A percentile compares a stretch with the other conserved stretches of the same genome.
Conservation (phyloP, 2,888 invertebrate species). For the Gisinianus flammeolus region DNA sequence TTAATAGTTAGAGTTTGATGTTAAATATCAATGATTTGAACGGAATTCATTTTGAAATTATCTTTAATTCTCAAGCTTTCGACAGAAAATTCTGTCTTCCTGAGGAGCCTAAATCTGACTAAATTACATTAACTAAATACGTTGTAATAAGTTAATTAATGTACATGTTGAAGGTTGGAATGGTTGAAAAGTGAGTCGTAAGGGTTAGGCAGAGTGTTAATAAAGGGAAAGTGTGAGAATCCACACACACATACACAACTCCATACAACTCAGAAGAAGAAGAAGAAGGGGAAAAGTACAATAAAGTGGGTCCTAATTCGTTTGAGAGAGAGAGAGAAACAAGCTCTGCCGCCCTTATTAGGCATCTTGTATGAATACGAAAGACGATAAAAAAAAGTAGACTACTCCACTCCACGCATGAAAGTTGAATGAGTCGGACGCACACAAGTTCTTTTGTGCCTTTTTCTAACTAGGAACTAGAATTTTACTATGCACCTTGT, state of each 20-base stretch:
- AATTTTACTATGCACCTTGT: neutral
- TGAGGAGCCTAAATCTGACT: too few relatives aligned
- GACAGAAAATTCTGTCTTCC: too few relatives aligned
- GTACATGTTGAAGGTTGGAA: neutral
- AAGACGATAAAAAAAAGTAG: neutral
- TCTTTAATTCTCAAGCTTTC: too few relatives aligned
- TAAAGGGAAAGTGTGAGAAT: neutral
- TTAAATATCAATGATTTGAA: too few relatives aligned
- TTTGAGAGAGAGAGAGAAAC: neutral
- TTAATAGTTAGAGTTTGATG: too few relatives aligned
- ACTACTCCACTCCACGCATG: neutral
- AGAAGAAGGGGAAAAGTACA: neutral
- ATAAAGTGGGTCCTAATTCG: neutral
- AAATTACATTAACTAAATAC: too few relatives aligned
- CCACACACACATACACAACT: neutral
- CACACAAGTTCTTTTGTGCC: neutral
- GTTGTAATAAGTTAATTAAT: too few relatives aligned
- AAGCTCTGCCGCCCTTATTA: neutral
- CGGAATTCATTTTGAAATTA: too few relatives aligned
- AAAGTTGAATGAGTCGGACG: slow-evolving; percentile 11
- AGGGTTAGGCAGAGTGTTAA: neutral
- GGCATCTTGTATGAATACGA: slow-evolving; percentile 9
- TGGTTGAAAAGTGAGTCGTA: neutral
- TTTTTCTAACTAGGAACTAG: neutral
- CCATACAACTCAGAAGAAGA: neutral